Conservation (phyloP, 1,140 invertebrate species). For the Rhopalosiphum padi region DNA sequence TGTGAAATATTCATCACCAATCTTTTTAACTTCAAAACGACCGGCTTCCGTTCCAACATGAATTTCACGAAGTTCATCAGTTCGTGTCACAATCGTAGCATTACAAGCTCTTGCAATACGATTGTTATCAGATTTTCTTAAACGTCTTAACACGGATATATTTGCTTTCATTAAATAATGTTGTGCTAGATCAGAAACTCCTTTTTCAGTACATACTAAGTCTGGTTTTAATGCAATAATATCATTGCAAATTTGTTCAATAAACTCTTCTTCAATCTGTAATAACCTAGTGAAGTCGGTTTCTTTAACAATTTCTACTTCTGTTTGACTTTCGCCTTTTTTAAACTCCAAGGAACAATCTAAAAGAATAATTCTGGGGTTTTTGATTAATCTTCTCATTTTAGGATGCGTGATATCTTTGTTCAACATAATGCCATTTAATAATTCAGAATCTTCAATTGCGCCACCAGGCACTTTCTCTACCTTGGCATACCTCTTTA, state of each 20-base stretch:
- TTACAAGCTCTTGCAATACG: slow-evolving; percentile 94
- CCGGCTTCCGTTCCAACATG: slow-evolving; percentile 96
- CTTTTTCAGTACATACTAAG: slow-evolving; percentile 97
- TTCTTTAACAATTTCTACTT: slow-evolving; percentile 95
- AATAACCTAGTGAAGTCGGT: slow-evolving; percentile 93
- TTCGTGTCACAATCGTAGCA: slow-evolving; percentile 94
- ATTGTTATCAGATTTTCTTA: slow-evolving; percentile 97
- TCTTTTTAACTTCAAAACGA: slow-evolving; percentile 95
- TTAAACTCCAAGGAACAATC: slow-evolving; percentile 99
- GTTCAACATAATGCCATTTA: slow-evolving; percentile 97
- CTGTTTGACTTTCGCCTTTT: slow-evolving; percentile 97
- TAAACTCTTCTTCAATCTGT: slow-evolving; percentile 94
- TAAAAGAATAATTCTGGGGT: slow-evolving; percentile 92
- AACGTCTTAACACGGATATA: slow-evolving; percentile 89
- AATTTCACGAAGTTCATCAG: slow-evolving; percentile 92
- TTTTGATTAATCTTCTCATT: slow-evolving; percentile 94
- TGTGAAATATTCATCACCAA: slow-evolving; percentile 94
- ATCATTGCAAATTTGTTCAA: slow-evolving; percentile 91
- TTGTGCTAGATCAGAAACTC: slow-evolving; percentile 88
- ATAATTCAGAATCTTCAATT: slow-evolving; percentile 92
- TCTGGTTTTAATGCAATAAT: slow-evolving; percentile 96
- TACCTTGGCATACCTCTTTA: slow-evolving; percentile 97
- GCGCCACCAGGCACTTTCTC: slow-evolving; percentile 96
- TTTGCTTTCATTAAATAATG: slow-evolving; percentile 83
- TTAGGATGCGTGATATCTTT: slow-evolving; percentile 99